Conservation (phyloP, 2,113 vertebrate species). For the Rattus rattus region DNA sequence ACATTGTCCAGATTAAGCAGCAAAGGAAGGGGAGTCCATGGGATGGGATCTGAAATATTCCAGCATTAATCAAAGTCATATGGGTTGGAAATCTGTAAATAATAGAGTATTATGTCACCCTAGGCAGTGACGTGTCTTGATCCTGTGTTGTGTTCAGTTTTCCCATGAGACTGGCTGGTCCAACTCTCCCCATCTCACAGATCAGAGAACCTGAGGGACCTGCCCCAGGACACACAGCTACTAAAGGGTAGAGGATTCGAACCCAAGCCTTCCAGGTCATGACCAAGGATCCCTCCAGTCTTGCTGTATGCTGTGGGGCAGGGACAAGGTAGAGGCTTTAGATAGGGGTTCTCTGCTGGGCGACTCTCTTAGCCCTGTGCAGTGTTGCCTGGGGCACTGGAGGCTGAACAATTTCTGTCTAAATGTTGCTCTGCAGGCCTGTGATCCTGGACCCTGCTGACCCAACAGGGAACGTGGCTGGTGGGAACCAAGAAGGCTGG, state of each 20-base stretch:
- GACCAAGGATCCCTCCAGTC: background rate
- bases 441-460: constrained; percentile 79
- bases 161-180: background rate
- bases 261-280: background rate
- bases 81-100: background rate
- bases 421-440: constrained; percentile 45
- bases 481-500: rapidly evolving
- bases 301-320: background rate
- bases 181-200: background rate
- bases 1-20: background rate
- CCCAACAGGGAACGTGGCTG: constrained; percentile 68
- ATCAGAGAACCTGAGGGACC: background rate
- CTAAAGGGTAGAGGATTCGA: background rate
- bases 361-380: no score
- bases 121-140: no score
- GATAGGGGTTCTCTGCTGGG: background rate
- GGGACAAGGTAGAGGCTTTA: background rate
- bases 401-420: background rate
- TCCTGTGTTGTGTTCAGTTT: background rate
- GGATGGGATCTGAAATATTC: background rate
- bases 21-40: background rate
- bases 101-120: no score
- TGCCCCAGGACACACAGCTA: background rate
- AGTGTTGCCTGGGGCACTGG: no score
- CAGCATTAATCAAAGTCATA: background rate